Percentiles rank a stretch among this genome's conserved stretches.
phyloP scores from a whole-genome alignment of 1,140 invertebrate genomes.

The Bilobella aurantiaca region DNA sequence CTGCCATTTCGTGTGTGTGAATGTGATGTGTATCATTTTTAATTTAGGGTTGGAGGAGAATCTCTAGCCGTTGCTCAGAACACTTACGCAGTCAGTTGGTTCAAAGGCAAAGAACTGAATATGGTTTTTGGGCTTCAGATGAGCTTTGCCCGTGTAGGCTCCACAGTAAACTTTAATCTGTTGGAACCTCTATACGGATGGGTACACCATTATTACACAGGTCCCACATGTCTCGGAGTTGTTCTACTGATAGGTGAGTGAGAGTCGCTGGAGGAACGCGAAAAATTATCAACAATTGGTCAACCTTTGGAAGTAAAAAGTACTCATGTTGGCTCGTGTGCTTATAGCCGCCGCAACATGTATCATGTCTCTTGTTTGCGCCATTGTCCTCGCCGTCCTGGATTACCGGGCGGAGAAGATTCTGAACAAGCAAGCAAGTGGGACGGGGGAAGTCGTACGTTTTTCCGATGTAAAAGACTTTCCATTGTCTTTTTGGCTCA shows the following conservation, averaged over 20 bases:
- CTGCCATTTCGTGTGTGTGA: background rate
- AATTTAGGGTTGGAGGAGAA: conserved; percentile 81
- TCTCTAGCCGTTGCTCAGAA: conserved; percentile 94
- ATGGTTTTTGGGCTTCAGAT: conserved; percentile 92
- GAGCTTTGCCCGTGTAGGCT: conserved; percentile 86
- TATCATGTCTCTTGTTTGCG: conserved; percentile 69
- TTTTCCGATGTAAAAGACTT: conserved; percentile 78
- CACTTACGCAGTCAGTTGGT: conserved; percentile 94
- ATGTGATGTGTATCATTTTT: background rate
- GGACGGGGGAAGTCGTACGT: conserved; percentile 55
- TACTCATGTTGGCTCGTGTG: too few species aligned
- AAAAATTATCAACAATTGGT: conserved; percentile 23
- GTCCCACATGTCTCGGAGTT: conserved; percentile 65
- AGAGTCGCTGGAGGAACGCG: too few species aligned
- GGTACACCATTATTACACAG: conserved; percentile 57
- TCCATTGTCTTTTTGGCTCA: conserved; percentile 73
- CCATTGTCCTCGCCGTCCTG: conserved; percentile 67
- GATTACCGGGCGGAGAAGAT: conserved; percentile 74
- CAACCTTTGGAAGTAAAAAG: too few species aligned
- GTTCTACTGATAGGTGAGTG: conserved; percentile 72
- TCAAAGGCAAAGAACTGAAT: conserved; percentile 92
- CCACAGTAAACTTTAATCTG: conserved; percentile 84
- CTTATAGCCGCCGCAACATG: conserved; percentile 59
- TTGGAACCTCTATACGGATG: conserved; percentile 79
- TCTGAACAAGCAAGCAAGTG: conserved; percentile 49